Conservation (phyloP, 2,888 invertebrate genomes). For the Sphaerophoria taeniata region DNA sequence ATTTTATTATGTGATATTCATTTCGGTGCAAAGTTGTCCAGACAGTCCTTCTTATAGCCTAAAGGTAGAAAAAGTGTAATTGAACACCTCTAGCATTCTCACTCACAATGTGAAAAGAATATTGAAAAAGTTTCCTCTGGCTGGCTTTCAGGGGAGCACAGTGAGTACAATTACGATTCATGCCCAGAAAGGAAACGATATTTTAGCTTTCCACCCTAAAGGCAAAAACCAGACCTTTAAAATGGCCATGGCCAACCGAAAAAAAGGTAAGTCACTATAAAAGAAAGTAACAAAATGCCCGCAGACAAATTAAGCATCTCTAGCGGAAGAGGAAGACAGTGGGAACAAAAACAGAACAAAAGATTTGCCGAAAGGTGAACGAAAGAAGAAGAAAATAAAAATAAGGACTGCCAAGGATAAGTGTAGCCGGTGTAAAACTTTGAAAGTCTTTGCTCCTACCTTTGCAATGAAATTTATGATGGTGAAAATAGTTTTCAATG, state of each 20-base stretch:
- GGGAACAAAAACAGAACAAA: no score
- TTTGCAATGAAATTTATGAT: constrained; percentile 59
- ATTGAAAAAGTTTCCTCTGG: constrained; percentile 73
- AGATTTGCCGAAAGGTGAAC: neutral
- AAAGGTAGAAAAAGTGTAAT: constrained; percentile 63
- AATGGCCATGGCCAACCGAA: constrained; percentile 63
- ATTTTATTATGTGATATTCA: constrained; percentile 66
- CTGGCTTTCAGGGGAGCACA: constrained; percentile 48
- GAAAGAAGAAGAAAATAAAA: neutral
- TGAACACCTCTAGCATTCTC: constrained; percentile 68
- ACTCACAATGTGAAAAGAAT: constrained; percentile 68
- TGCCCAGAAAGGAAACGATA: constrained; percentile 72
- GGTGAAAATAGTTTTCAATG: constrained; percentile 66
- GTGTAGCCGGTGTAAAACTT: constrained; percentile 20
- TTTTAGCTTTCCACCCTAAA: constrained; percentile 69
- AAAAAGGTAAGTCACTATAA: constrained; percentile 69
- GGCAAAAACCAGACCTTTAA: constrained; percentile 70
- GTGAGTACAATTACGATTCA: constrained; percentile 68
- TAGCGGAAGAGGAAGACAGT: neutral
- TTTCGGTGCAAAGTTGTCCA: constrained; percentile 60
- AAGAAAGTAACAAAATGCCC: constrained; percentile 61
- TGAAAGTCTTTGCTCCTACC: neutral
- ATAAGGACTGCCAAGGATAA: constrained; percentile 30
- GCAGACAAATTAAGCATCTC: constrained; percentile 68
- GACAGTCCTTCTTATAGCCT: constrained; percentile 60